Conservation (phyloP, 2,113 vertebrate species). For the Elaphurus davidianus region DNA sequence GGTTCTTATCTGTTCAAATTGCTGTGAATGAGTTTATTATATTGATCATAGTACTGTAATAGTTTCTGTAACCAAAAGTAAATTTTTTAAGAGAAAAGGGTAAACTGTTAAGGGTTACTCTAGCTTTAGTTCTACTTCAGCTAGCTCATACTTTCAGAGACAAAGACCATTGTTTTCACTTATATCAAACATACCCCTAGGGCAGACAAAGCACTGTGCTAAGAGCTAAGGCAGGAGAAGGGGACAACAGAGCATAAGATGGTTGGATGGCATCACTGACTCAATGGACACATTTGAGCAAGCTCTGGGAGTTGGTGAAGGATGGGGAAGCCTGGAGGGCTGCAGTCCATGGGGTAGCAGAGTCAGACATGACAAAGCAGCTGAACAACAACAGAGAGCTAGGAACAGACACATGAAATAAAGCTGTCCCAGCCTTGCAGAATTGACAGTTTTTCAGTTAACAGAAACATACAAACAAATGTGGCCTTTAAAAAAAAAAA, state of each 20-base stretch:
- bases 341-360: not conserved
- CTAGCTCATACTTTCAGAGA: not conserved
- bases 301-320: not conserved
- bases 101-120: not conserved
- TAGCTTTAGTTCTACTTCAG: not conserved
- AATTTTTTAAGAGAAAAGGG: not conserved
- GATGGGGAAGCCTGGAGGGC: not conserved
- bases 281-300: not conserved
- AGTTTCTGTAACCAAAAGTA: not conserved
- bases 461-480: not conserved
- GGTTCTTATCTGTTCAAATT: not conserved
- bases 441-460: not conserved
- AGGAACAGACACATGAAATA: not conserved
- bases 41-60: not conserved
- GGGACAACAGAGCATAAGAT: not conserved
- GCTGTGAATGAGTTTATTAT: not conserved
- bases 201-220: not conserved
- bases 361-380: not conserved
- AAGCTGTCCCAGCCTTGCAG: not conserved
- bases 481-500: not conserved
- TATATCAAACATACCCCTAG: not conserved
- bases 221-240: not conserved
- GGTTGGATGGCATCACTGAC: not conserved
- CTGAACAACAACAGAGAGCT: not conserved
- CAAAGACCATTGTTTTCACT: not conserved